phyloP scores from a whole-genome alignment of 2,113 vertebrate species.

The Upupa epops region DNA sequence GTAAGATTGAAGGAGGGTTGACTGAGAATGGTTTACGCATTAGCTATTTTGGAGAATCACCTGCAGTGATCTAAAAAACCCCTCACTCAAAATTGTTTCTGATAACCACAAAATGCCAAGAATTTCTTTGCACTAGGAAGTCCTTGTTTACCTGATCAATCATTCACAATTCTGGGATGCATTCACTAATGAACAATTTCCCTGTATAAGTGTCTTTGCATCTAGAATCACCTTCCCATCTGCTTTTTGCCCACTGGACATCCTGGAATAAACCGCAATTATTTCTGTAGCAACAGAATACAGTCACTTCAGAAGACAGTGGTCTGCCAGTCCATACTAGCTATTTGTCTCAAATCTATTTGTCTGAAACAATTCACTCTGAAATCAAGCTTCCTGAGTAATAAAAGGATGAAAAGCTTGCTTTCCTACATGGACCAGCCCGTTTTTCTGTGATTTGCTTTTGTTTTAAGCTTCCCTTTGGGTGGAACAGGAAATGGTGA shows the following conservation, averaged over 20 bases:
- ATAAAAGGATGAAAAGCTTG: background rate
- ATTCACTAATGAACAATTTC: background rate
- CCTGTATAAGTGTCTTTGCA: background rate
- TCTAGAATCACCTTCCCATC: background rate
- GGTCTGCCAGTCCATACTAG: background rate
- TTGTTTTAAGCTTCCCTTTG: slow-evolving; percentile 15
- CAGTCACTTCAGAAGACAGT: background rate
- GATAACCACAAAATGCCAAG: background rate
- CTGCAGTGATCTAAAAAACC: background rate
- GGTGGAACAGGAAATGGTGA: background rate
- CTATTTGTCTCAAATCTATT: background rate
- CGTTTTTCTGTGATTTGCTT: slow-evolving; percentile 17
- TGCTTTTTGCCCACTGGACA: background rate
- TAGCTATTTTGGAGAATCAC: background rate
- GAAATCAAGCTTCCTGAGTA: background rate
- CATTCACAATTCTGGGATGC: background rate
- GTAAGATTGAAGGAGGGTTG: background rate
- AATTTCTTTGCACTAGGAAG: background rate
- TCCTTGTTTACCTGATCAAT: background rate
- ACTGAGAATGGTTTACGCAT: background rate
- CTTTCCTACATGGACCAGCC: background rate
- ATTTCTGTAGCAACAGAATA: background rate
- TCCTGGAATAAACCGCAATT: background rate
- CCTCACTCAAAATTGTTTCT: background rate
- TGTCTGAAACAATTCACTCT: background rate